Evolutionary conservation across 2,888 invertebrate genomes (phyloP).

Genomic region (Molanna angustata): DNA sequence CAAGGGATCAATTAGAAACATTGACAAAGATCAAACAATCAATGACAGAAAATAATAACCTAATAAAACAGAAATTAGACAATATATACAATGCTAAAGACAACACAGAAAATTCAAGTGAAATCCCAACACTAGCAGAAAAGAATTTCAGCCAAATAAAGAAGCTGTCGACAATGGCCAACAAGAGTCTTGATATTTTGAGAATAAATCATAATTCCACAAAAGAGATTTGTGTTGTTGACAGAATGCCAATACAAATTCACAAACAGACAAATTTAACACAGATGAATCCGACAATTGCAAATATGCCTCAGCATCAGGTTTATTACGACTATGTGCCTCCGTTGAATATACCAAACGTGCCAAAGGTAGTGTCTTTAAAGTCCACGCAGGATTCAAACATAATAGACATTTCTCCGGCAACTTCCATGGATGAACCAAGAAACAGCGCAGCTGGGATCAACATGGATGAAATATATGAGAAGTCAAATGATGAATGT

Average conservation of each 20-base stretch:
- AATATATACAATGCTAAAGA: slow-evolving; percentile 15
- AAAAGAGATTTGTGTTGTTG: neutral
- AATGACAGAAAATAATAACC: slow-evolving; percentile 49
- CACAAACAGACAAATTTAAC: neutral
- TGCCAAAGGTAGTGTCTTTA: slow-evolving; percentile 47
- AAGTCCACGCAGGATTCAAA: slow-evolving; percentile 40
- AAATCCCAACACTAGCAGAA: slow-evolving; percentile 46
- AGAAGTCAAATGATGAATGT: neutral
- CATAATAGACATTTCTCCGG: slow-evolving; percentile 38
- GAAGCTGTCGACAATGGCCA: slow-evolving; percentile 51
- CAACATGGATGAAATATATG: slow-evolving; percentile 36
- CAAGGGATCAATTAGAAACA: slow-evolving; percentile 43
- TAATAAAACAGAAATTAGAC: slow-evolving; percentile 48
- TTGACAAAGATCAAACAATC: slow-evolving; percentile 48
- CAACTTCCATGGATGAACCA: slow-evolving; percentile 51
- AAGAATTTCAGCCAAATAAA: slow-evolving; percentile 51
- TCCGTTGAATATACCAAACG: slow-evolving; percentile 46
- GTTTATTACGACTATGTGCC: slow-evolving; percentile 28
- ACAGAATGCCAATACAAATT: neutral
- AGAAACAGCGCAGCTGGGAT: slow-evolving; percentile 43
- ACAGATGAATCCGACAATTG: neutral
- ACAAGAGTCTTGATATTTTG: slow-evolving; percentile 47
- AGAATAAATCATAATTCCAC: slow-evolving; percentile 8
- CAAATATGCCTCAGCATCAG: slow-evolving; percentile 22
- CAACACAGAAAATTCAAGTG: slow-evolving; percentile 36